phyloP scores from a whole-genome alignment of 2,113 vertebrate species.

The Halichoeres trimaculatus region DNA sequence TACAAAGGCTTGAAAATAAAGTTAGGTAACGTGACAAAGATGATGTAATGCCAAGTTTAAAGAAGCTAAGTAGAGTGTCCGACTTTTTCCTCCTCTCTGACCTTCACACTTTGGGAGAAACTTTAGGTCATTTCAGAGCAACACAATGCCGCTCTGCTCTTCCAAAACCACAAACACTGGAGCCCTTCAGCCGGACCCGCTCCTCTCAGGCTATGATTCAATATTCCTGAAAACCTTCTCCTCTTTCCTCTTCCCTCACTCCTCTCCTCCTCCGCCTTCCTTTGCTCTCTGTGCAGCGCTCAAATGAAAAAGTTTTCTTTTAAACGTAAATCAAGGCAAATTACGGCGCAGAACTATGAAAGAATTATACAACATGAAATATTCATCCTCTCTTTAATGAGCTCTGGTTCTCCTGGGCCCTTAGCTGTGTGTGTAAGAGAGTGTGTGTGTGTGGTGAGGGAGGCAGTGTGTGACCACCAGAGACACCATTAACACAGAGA shows the following conservation, averaged over 20 bases:
- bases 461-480: slow-evolving; percentile 58
- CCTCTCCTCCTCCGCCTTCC: neutral
- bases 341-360: slow-evolving; percentile 78
- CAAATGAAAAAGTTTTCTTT: slow-evolving; percentile 72
- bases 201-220: slow-evolving; percentile 66
- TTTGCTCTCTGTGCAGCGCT: slow-evolving; percentile 49
- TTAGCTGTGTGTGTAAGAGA: slow-evolving; percentile 21
- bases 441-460: neutral
- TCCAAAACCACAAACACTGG: slow-evolving; percentile 52
- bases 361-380: slow-evolving; percentile 85
- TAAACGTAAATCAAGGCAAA: slow-evolving; percentile 79
- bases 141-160: slow-evolving; percentile 52
- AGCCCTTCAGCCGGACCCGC: slow-evolving; percentile 26
- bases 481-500: slow-evolving; percentile 81
- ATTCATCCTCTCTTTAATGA: slow-evolving; percentile 83
- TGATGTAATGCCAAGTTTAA: too few relatives aligned
- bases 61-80: too few relatives aligned
- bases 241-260: neutral
- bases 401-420: slow-evolving; percentile 67
- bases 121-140: slow-evolving; percentile 44
- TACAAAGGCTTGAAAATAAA: too few relatives aligned
- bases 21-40: too few relatives aligned
- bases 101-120: too few relatives aligned
- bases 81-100: too few relatives aligned
- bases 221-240: slow-evolving; percentile 52